Evolutionary conservation across 2,888 invertebrate species (phyloP), one percentile per base, ranked within the genome.

Genomic region (Polydrusus tereticollis): DNA sequence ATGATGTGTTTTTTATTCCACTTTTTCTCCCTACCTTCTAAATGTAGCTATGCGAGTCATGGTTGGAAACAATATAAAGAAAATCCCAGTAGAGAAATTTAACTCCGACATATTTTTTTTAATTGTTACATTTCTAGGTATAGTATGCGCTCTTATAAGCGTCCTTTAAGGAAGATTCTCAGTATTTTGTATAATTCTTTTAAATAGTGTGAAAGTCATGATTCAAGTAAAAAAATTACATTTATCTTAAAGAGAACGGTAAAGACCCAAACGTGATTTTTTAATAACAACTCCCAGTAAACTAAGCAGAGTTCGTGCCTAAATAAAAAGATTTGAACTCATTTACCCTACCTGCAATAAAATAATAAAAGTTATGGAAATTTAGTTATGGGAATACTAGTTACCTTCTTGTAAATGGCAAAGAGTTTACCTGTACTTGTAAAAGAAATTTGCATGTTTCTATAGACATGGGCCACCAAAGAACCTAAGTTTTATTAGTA

Each of bases 221-320:
- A 29, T 29, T 29, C 29, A 29, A 16, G 26, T 14, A 26, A 50
- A 23, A 50, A 26, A 26, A 14, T 41, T n/a, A 41, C 16, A 16
- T n/a, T 38, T 12, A 26, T 23, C 4, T 14, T 26, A 16, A 10
- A 16, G 14, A 18, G n/a, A n/a, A n/a, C n/a, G n/a, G n/a, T n/a
- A n/a, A n/a, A n/a, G n/a, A 2, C 52, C 29, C 29, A 29, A 29
- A 55, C 52, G 52, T 55, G 52, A 55, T 55, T 8, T 29, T 29
- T 16, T 29, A 16, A 18, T 29, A 18, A 18, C 10, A 18, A 16
- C 26, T 23, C 29, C 16, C 7, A 7, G 29, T 29, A 6, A n/a
- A 29, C 29, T 29, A 2, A 14, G 1, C 18, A 55, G 18, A 23
- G 8, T 55, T 55, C 52, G 52, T 55, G 52, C 18, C 52, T 14